Conservation (phyloP, 2,113 vertebrate genomes). For the Columba janthina region DNA sequence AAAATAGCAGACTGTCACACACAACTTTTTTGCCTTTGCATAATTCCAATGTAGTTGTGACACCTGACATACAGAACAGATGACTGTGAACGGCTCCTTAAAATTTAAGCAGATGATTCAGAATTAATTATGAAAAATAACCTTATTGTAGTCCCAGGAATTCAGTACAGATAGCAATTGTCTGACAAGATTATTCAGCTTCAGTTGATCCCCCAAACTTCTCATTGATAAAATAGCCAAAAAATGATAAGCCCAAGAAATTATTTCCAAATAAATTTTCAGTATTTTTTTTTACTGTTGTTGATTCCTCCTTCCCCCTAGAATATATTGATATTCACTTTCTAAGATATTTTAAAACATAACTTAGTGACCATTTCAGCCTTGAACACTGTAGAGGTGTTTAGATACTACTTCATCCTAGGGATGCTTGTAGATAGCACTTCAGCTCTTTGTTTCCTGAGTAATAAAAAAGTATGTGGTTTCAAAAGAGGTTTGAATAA, state of each 20-base stretch:
- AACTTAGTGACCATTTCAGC: not conserved
- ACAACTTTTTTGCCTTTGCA: constrained; percentile 15
- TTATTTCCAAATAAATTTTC: not conserved
- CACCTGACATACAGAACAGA: constrained; percentile 41
- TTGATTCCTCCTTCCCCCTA: not conserved
- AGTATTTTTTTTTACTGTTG: not conserved
- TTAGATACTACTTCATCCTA: not conserved
- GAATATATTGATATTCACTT: not conserved
- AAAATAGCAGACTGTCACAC: constrained; percentile 63
- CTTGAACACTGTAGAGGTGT: not conserved
- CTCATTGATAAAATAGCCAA: not conserved
- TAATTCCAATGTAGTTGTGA: constrained; percentile 50
- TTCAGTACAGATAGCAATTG: not conserved
- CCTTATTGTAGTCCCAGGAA: not conserved
- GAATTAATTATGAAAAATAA: constrained; percentile 5
- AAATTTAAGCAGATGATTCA: constrained; percentile 53
- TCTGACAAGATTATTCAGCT: constrained; percentile 5
- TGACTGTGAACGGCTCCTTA: constrained; percentile 35
- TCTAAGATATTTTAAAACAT: not conserved
- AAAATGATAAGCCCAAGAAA: not conserved
- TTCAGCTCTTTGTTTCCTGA: not conserved
- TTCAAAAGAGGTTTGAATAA: not conserved
- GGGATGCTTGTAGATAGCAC: not conserved
- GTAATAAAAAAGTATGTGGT: not conserved
- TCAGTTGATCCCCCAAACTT: not conserved